Base-by-base conservation (phyloP, 2,113 vertebrate genomes). In the Eublepharis macularius region DNA sequence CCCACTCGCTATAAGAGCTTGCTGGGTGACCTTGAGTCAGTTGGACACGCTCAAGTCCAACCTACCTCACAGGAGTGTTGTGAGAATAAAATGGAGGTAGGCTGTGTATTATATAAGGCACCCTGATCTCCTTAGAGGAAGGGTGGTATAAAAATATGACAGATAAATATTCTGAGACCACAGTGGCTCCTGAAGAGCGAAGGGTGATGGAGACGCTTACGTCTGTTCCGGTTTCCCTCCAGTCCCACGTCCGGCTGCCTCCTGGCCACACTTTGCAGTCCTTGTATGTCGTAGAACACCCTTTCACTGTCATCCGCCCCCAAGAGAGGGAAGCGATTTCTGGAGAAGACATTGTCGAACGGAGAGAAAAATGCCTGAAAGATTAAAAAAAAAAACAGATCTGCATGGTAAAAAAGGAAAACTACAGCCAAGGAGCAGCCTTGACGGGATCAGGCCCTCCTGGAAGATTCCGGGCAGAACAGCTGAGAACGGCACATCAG, bases 261-360 rank as follows among this genome's bases (percentile, higher is more conserved):
- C 98, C 99, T 0, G 98, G 98, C 99, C 99, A 99, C 0, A 99
- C 98, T 94, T 99, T 99, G 93, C 98, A 99, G 94, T 99, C 99
- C 92, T 99, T 99, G 11, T 99, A 99, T 0, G 91, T 93, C 41
- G 96, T 92, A 26, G 97, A 75, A 89, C 97, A 97, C 68, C 98
- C 98, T 93, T 97, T 97, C 29, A 99, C 98, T 91, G 97, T 98
- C 97, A 99, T 98, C 85, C 96, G 97, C 80, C 98, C 98, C 98
- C 98, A 99, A 6, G 98, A 98, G 24, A 99, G 93, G 41, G 97
- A 97, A 89, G 95, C 90, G 82, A 99, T 99, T 96, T 98, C 97
- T 51, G 98, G 98, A 39, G 98, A 99, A 82, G 97, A 93, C 98
- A 99, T 99, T 36, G 24, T 41, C 45, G 66, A 89, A 84, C 60